Conservation (phyloP, 2,113 vertebrate genomes). For the Spea multiplicata region DNA sequence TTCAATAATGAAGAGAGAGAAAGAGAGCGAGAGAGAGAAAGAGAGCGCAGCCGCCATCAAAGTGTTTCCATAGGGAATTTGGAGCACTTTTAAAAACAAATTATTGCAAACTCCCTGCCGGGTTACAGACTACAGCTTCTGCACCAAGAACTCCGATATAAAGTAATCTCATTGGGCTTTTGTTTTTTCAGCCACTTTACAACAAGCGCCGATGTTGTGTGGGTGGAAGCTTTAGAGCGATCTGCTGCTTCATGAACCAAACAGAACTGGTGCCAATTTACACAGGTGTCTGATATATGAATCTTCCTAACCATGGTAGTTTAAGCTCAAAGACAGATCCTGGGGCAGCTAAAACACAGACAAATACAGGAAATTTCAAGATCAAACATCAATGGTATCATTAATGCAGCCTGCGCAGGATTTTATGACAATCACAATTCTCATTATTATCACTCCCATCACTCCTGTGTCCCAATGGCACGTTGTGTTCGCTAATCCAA, state of each 20-base stretch:
- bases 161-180: conserved; percentile 7
- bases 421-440: neutral
- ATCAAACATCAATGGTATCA: neutral
- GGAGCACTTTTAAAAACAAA: conserved; percentile 43
- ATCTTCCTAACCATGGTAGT: conserved; percentile 2
- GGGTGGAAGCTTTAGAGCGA: neutral
- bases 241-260: neutral
- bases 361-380: conserved; percentile 4
- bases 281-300: conserved; percentile 9
- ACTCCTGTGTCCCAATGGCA: no score
- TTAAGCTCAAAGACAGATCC: conserved; percentile 2
- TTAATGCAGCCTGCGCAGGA: neutral
- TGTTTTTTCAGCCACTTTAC: conserved; percentile 15
- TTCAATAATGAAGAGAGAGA: conserved; percentile 25
- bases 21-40: neutral
- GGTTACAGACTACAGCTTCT: neutral
- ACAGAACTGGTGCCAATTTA: conserved; percentile 1
- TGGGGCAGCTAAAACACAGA: neutral
- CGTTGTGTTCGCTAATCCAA: no score
- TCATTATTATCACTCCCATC: no score
- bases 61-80: conserved; percentile 31
- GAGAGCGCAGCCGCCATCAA: conserved; percentile 18
- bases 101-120: conserved; percentile 27
- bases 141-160: neutral
- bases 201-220: neutral